Conservation (phyloP, 2,113 vertebrate genomes). For the Tursiops truncatus region DNA sequence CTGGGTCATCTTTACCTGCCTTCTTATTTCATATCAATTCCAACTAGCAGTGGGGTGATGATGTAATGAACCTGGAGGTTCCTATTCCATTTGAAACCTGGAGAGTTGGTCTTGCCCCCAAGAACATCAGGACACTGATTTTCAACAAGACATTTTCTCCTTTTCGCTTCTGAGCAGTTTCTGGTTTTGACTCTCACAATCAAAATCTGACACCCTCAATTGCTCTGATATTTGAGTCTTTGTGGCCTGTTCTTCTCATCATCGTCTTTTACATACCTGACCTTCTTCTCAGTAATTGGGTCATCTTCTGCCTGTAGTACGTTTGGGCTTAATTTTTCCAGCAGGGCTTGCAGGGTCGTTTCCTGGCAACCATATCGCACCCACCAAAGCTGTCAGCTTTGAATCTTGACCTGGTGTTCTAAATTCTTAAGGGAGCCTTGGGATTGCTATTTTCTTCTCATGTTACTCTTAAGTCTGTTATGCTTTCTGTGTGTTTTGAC, state of each 20-base stretch:
- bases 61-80: neutral
- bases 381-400: neutral
- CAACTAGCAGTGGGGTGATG: neutral
- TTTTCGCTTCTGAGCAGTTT: neutral
- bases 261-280: slow-evolving; percentile 8
- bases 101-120: neutral
- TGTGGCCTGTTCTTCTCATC: slow-evolving; percentile 29
- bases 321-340: slow-evolving; percentile 68
- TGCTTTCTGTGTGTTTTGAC: slow-evolving; percentile 49
- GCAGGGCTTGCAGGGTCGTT: neutral
- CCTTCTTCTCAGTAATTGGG: slow-evolving; percentile 60
- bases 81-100: slow-evolving; percentile 14
- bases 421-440: slow-evolving; percentile 50
- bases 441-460: slow-evolving; percentile 50
- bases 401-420: slow-evolving; percentile 59
- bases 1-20: neutral
- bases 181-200: slow-evolving; percentile 50
- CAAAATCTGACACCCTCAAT: neutral
- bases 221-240: slow-evolving; percentile 29
- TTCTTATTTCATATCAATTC: neutral
- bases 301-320: slow-evolving; percentile 19
- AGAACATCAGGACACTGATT: neutral
- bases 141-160: slow-evolving; percentile 12
- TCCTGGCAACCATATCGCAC: neutral
- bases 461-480: slow-evolving; percentile 31